Evolutionary conservation across 2,113 vertebrate species (phyloP).

Genomic region (Pygoscelis antarcticus): DNA sequence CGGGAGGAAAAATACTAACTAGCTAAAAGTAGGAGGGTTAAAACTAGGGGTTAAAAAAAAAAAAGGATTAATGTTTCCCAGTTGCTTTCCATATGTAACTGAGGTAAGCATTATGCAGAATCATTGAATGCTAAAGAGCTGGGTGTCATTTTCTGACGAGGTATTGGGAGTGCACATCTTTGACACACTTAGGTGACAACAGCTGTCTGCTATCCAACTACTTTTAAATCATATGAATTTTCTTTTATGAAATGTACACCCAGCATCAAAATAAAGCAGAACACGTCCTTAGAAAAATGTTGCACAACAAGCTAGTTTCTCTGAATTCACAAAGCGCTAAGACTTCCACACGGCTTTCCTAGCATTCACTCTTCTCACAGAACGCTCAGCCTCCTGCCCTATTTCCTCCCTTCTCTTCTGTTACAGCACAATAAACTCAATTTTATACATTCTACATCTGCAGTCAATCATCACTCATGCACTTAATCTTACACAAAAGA

Average conservation of each 20-base stretch:
- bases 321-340: background rate
- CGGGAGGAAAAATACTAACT: background rate
- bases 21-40: background rate
- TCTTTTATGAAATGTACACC: background rate
- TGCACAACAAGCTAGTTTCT: background rate
- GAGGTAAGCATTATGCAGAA: background rate
- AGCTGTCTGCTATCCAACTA: background rate
- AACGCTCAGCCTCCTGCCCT: background rate
- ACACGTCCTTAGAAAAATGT: background rate
- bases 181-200: background rate
- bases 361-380: background rate
- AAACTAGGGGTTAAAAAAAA: background rate
- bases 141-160: background rate
- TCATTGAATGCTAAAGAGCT: background rate
- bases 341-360: background rate
- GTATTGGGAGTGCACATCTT: background rate
- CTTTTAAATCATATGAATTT: background rate
- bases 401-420: background rate
- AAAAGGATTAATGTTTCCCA: background rate
- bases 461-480: background rate
- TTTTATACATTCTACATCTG: background rate
- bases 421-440: conserved; percentile 3
- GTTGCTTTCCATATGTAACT: background rate
- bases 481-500: background rate
- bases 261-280: background rate